These are phyloP conservation scores for Acrossocheilus wenchowensis DNA, from an alignment of 2,797 vertebrate species.

Conservation along the genomic window DNA sequence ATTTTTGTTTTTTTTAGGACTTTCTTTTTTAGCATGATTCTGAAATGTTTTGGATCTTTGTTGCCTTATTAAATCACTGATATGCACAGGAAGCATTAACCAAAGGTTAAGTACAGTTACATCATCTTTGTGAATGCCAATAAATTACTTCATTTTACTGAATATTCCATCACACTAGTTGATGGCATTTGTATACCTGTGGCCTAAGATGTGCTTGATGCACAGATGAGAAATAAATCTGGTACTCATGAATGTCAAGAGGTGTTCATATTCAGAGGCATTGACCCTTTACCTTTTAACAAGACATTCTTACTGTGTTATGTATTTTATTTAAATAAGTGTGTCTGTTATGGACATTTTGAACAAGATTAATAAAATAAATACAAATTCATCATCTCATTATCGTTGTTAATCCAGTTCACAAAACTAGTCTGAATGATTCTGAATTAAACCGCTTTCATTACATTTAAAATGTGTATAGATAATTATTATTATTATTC, in stretches of 20 bases:
- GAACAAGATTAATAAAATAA: conserved; percentile 24
- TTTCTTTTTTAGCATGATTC: conserved; percentile 54
- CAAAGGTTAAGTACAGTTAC: conserved; percentile 53
- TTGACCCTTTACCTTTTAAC: conserved; percentile 27
- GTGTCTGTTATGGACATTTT: conserved; percentile 6
- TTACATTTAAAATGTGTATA: neutral
- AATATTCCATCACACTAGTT: neutral
- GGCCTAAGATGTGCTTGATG: conserved; percentile 5
- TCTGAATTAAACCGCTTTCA: neutral
- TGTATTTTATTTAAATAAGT: conserved; percentile 29
- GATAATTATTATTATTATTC: no score
- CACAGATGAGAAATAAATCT: neutral
- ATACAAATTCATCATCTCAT: neutral
- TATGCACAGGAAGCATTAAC: conserved; percentile 54
- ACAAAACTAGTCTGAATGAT: neutral
- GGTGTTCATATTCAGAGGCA: neutral
- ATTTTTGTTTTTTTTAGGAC: neutral
- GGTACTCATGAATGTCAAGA: neutral
- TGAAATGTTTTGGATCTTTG: conserved; percentile 30
- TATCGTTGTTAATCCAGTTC: neutral
- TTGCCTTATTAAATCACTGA: conserved; percentile 57
- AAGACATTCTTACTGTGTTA: conserved; percentile 21
- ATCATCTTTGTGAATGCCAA: conserved; percentile 25
- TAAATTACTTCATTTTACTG: conserved; percentile 12
- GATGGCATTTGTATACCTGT: neutral